A percentile compares a stretch with the other conserved stretches of the same genome.
Evolutionary conservation across 2,888 invertebrate species (phyloP).

Genomic region (Pomacea canaliculata): DNA sequence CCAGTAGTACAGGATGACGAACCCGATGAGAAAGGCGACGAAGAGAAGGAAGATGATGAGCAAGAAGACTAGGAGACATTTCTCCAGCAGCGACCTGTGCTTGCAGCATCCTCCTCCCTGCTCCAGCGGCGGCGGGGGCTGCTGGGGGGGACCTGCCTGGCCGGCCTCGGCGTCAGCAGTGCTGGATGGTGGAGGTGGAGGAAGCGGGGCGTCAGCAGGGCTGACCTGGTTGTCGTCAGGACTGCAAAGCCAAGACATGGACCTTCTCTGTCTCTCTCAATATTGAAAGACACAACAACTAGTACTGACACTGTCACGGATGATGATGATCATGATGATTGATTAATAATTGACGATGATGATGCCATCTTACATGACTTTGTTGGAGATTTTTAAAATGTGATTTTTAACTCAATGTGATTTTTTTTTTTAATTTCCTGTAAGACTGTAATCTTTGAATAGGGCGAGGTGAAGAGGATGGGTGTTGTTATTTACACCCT

Average conservation of each 20-base stretch:
- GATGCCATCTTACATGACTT: too few species aligned
- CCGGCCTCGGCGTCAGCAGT: conserved; percentile 2
- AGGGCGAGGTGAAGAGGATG: too few species aligned
- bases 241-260: not conserved
- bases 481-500: too few species aligned
- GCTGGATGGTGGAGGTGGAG: not conserved
- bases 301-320: too few species aligned
- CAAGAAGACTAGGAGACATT: conserved; percentile 17
- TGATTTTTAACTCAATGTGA: too few species aligned
- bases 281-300: too few species aligned
- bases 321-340: too few species aligned
- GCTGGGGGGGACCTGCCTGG: not conserved
- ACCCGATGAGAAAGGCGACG: conserved; percentile 22
- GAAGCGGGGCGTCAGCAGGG: not conserved
- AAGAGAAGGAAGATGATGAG: conserved; percentile 20
- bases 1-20: conserved; percentile 23
- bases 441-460: too few species aligned
- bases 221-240: conserved; percentile 21
- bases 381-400: too few species aligned
- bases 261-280: too few species aligned
- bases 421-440: too few species aligned
- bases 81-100: conserved; percentile 16
- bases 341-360: too few species aligned
- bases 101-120: conserved; percentile 20
- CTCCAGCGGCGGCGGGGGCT: conserved; percentile 1